Base-by-base conservation (phyloP, 2,113 vertebrate genomes). In the Xenopus laevis region DNA sequence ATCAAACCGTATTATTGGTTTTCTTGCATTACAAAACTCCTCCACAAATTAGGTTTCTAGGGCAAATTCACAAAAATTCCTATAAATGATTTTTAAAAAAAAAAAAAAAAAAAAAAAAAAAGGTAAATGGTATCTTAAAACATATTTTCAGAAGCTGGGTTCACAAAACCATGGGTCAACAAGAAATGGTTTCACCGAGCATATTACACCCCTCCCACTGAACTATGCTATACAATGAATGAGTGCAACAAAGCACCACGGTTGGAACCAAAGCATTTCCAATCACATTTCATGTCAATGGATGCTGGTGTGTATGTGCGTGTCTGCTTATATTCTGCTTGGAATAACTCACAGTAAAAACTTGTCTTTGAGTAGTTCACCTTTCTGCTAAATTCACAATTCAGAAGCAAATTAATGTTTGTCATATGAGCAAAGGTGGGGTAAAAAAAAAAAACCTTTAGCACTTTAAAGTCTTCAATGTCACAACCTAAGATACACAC, bases 381-480 rank as follows among this genome's bases (percentile, higher is more conserved):
- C 17, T 55, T 69, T 64, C 23, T 27, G 23, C 23, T 27, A 27
- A 27, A 27, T 27, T 27, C 23, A 27, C 23, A 27, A 27, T 27
- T 27, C 15, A 70, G 15, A 64, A 47, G 58, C 47, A 55, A 64
- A 23, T 70, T 64, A 68, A 64, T 18, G 13, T 18, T 50, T 68
- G 63, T 68, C 58, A 64, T 77, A 63, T 4, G 30, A 45, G 47
- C 45, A 75, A 75, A n/a, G 15, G 65, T 62, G 59, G 53, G 50
- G 55, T 27, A 27, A 27, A 27, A 27, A 27, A 27, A 8, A 70
- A 70, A 62, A 20, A 20, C 60, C 61, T 50, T 50, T 44, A 70
- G 74, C 74, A 77, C 74, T 77, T 77, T 77, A 77, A 77, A 45
- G 47, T 63, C 67, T 55, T 15, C 66, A 23, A 61, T 70, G 23